A percentile compares a stretch with the other conserved stretches of the same genome.
Evolutionary conservation across 37 sponge, comb jelly and placozoan species (phyloP).

Genomic region (Mnemiopsis leidyi): DNA sequence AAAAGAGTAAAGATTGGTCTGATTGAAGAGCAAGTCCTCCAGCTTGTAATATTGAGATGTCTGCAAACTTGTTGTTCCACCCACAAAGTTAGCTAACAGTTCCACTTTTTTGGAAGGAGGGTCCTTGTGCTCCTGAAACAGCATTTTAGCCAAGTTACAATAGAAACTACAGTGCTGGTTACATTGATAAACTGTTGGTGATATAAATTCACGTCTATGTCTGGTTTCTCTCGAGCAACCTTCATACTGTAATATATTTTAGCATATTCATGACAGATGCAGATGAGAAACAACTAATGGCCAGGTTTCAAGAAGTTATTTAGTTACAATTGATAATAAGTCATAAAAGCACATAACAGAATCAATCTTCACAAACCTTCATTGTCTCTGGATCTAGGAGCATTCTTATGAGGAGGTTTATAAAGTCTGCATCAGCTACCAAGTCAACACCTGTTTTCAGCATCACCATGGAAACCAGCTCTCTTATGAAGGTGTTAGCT

Average conservation of each 20-base stretch:
- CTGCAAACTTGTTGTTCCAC: not conserved
- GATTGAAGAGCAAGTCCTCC: not conserved
- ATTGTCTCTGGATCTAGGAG: slow-evolving; percentile 12
- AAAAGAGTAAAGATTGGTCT: slow-evolving; percentile 32
- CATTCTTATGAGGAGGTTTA: slow-evolving; percentile 19
- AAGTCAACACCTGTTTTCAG: slow-evolving; percentile 5
- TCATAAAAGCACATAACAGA: no score
- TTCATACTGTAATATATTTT: no score
- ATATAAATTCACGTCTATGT: not conserved
- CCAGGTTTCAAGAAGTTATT: no score
- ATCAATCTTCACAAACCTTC: no score
- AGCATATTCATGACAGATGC: no score
- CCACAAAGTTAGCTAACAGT: not conserved
- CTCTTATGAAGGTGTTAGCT: slow-evolving; percentile 1
- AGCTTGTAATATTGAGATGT: not conserved
- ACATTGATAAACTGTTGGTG: not conserved
- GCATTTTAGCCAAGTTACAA: not conserved
- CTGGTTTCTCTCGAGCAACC: not conserved
- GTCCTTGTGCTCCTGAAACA: not conserved
- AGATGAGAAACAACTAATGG: no score
- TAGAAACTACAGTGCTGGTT: not conserved
- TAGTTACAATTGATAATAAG: no score
- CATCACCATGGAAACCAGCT: slow-evolving; percentile 13
- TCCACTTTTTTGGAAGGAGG: not conserved
- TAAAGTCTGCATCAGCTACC: slow-evolving; percentile 1